Evolutionary conservation across 1,140 invertebrate species (phyloP).

Genomic region (Himalopsyche phryganea): DNA sequence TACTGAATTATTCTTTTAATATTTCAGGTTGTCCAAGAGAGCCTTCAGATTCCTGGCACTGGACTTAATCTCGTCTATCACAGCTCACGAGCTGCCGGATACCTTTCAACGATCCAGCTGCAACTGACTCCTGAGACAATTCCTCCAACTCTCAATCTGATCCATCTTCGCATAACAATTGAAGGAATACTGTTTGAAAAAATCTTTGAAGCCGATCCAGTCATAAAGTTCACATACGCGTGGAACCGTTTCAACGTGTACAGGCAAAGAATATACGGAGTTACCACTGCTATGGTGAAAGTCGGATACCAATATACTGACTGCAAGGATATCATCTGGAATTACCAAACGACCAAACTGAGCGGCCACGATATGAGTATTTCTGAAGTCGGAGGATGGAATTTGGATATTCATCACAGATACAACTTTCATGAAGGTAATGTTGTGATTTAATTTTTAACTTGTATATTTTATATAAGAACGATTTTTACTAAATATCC

Average conservation of each 20-base stretch:
- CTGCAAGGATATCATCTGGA: constrained; percentile 93
- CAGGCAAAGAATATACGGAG: constrained; percentile 88
- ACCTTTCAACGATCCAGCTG: constrained; percentile 90
- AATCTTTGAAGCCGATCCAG: constrained; percentile 90
- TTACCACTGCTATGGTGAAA: constrained; percentile 87
- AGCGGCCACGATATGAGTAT: constrained; percentile 96
- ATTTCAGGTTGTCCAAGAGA: constrained; percentile 85
- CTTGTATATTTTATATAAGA: too few relatives aligned
- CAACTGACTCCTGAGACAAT: constrained; percentile 86
- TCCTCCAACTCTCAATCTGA: constrained; percentile 74
- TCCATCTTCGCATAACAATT: constrained; percentile 88
- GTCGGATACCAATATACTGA: constrained; percentile 94
- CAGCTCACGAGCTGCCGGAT: constrained; percentile 86
- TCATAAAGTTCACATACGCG: constrained; percentile 93
- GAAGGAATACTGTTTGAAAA: constrained; percentile 92
- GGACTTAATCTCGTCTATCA: constrained; percentile 92
- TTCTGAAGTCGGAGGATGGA: constrained; percentile 94
- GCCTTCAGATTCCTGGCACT: constrained; percentile 87
- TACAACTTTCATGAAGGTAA: constrained; percentile 96
- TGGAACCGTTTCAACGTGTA: constrained; percentile 98
- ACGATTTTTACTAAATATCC: too few relatives aligned
- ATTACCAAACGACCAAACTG: constrained; percentile 89
- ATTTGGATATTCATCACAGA: constrained; percentile 93
- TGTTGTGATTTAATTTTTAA: too few relatives aligned
- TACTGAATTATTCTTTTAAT: constrained; percentile 13